Base-by-base conservation (phyloP, 2,888 invertebrate genomes). In the Drosophila setosimentum region DNA sequence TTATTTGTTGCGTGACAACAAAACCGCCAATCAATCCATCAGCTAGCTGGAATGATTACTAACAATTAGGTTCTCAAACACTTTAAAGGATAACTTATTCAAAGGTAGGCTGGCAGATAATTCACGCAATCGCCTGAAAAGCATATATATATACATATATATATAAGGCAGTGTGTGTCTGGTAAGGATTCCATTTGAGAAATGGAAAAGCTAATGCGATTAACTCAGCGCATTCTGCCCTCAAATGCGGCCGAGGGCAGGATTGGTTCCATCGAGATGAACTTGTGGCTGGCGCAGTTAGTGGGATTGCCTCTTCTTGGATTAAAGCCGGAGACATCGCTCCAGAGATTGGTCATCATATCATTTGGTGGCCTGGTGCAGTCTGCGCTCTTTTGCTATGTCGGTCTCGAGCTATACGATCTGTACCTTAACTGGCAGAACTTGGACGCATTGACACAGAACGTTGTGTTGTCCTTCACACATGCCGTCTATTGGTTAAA, bases 231-330 rank as follows among this genome's bases (percentile, higher is more conserved):
- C 7, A n/a, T 89, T 55, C 58, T 71, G 35, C 80, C 82, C 33
- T 91, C 91, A 1, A 74, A 88, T 73, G 80, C 88, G 3, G 57
- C 63, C 1, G 69, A 65, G 27, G 91, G 91, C 5, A 68, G 29
- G 42, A 73, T 91, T 18, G 91, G 91, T 35, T 91, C 91, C 2
- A 80, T 91, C 7, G 82, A 89, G 57, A 68, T 90, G 27, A 91
- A 89, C 53, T 50, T 89, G 29, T 87, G 82, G 77, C 60, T 91
- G 61, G 89, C 87, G 0, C 89, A 91, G 21, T 37, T 83, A 30
- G 69, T 76, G 21, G 91, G 91, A 0, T 40, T 91, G 3, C 91
- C 91, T 0, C 55, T 91, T 5, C 7, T 81, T 6, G 88, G 87
- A 0, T 61, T 89, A 0, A 85, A 76, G 55, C 29, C 49, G 3